Evolutionary conservation across 2,113 vertebrate genomes (phyloP), one percentile per base, ranked within the genome.

Genomic region (Martes martes): DNA sequence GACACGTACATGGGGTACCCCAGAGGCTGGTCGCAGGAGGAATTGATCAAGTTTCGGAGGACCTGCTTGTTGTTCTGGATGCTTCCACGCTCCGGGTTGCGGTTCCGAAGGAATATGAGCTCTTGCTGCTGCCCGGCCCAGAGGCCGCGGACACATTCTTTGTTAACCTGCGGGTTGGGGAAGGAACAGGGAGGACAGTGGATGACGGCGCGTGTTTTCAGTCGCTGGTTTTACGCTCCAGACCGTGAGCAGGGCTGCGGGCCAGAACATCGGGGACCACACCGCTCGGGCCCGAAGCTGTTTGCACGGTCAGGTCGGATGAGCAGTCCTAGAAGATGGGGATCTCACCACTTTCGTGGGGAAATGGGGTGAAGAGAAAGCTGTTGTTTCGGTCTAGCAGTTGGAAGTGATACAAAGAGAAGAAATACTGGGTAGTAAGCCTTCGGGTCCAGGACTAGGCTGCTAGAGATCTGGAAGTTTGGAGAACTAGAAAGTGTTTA

Each of bases 1-100:
- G 99, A 99, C 95, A 99, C 99, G 0, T 99, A 99, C 99, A 99
- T 99, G 97, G 99, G 99, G 98, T 99, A 99, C 23, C 99, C 99
- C 97, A 99, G 98, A 0, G 99, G 99, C 98, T 99, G 99, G 98
- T 99, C 99, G 8, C 99, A 99, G 4, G 99, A 99, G 7, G 99
- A 99, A 98, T 99, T 99, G 95, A 99, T 99, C 98, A 99, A 99
- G 99, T 99, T 99, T 61, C 99, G 98, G 92, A 99, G 99, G 24
- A 99, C 99, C 95, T 99, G 99, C 98, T 99, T 99, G 15, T 99
- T 99, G 98, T 99, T 99, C 99, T 99, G 99, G 98, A 99, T 99
- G 98, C 99, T 99, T 52, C 99, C 99, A 0, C 99, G 99, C 96
- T 99, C 99, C 0, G 99, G 99, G 98, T 99, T 99, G 69, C 99